Conservation (phyloP, 2,797 vertebrate genomes). For the Neosilurus mollespiculum region DNA sequence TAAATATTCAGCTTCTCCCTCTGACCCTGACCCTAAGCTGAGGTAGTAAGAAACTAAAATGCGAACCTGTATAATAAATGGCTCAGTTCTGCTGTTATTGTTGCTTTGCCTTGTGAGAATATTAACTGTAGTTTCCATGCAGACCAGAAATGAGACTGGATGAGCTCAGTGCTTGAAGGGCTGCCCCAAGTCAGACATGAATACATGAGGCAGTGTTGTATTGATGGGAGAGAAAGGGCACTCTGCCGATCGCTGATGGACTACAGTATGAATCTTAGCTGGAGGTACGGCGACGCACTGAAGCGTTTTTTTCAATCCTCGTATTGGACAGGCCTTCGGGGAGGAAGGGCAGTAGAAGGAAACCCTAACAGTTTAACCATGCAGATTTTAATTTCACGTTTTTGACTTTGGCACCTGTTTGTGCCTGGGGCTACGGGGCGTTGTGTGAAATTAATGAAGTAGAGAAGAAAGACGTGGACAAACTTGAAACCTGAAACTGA, state of each 20-base stretch:
- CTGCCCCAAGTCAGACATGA: background rate
- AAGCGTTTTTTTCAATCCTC: background rate
- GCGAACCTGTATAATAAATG: background rate
- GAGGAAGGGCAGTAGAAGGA: background rate
- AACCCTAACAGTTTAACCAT: background rate
- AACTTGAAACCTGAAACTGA: background rate
- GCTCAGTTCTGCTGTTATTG: background rate
- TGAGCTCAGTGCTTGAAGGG: background rate
- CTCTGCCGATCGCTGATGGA: background rate
- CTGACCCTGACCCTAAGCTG: too few relatives aligned
- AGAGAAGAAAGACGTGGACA: background rate
- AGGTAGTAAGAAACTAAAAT: too few relatives aligned
- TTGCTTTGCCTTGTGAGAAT: background rate
- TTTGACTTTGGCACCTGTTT: constrained; percentile 10
- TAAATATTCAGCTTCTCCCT: too few relatives aligned
- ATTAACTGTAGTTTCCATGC: background rate
- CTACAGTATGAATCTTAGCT: background rate
- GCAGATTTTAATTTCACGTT: background rate
- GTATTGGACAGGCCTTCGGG: background rate
- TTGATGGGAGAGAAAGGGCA: background rate
- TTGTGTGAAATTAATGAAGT: constrained; percentile 6
- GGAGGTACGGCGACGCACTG: background rate
- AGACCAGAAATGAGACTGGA: background rate
- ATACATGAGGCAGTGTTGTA: background rate
- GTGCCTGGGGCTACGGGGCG: constrained; percentile 2